Evolutionary conservation across 2,113 vertebrate genomes (phyloP).

Genomic region (Seriola rivoliana): DNA sequence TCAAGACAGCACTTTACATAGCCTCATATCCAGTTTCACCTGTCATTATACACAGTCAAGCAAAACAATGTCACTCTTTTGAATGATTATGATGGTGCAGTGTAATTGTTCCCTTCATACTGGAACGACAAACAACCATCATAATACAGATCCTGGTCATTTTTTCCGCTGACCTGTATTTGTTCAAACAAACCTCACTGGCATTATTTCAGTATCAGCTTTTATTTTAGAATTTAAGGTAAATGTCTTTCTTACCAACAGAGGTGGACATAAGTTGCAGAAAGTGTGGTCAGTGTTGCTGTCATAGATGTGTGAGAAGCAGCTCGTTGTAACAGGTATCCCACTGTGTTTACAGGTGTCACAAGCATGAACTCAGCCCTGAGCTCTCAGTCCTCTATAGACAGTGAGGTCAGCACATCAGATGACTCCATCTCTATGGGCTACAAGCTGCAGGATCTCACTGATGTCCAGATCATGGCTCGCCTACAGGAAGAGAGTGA

Average conservation of each 20-base stretch:
- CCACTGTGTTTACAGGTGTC: conserved; percentile 80
- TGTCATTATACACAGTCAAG: not conserved
- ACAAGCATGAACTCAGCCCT: conserved; percentile 87
- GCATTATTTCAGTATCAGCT: not conserved
- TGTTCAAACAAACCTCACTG: not conserved
- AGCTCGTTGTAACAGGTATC: conserved; percentile 21
- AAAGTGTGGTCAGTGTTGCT: not conserved
- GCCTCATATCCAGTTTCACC: not conserved
- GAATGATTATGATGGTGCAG: not conserved
- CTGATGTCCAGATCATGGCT: conserved; percentile 95
- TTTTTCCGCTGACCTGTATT: not conserved
- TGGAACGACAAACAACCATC: not conserved
- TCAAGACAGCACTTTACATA: not conserved
- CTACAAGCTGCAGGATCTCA: conserved; percentile 94
- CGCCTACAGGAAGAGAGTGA: conserved; percentile 93
- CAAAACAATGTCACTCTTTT: not conserved
- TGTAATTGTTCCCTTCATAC: not conserved
- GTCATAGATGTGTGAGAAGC: not conserved
- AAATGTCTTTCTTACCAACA: not conserved
- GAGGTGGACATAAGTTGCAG: not conserved
- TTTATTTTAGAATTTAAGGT: conserved; percentile 6
- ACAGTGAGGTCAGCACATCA: conserved; percentile 92
- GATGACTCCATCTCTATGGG: conserved; percentile 97
- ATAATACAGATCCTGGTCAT: not conserved
- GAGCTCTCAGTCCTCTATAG: conserved; percentile 94